phyloP scores from a whole-genome alignment of 2,888 invertebrate species.

The Drosophila niveifrons region DNA sequence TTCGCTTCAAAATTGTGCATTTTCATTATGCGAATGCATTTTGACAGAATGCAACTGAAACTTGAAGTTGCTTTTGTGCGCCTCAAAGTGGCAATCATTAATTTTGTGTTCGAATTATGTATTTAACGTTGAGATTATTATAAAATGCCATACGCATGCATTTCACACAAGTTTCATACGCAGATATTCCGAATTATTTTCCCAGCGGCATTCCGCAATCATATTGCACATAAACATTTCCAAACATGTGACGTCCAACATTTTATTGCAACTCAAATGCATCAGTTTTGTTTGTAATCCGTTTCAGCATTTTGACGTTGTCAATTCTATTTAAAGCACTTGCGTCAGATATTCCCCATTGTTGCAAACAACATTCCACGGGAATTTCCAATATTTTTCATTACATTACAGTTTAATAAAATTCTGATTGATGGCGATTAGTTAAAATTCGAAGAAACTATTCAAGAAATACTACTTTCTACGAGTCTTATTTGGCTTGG shows the following conservation, averaged over 20 bases:
- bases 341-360: background rate
- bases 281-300: slow-evolving; percentile 1
- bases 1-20: slow-evolving; percentile 28
- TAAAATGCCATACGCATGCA: slow-evolving; percentile 6
- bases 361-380: background rate
- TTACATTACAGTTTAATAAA: no score
- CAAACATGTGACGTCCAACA: background rate
- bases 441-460: no score
- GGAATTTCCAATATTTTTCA: background rate
- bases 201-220: background rate
- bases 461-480: no score
- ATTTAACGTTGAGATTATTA: background rate
- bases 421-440: no score
- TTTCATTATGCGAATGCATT: slow-evolving; percentile 14
- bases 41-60: slow-evolving; percentile 14
- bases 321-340: background rate
- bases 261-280: background rate
- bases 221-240: background rate
- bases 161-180: slow-evolving; percentile 1
- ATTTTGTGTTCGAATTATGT: background rate
- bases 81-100: slow-evolving; percentile 17
- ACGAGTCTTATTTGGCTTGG: no score
- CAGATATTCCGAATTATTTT: background rate
- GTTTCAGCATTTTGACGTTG: background rate
- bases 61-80: slow-evolving; percentile 14